phyloP scores from a whole-genome alignment of 1,140 invertebrate genomes.

The Zaprionus kolodkinae region DNA sequence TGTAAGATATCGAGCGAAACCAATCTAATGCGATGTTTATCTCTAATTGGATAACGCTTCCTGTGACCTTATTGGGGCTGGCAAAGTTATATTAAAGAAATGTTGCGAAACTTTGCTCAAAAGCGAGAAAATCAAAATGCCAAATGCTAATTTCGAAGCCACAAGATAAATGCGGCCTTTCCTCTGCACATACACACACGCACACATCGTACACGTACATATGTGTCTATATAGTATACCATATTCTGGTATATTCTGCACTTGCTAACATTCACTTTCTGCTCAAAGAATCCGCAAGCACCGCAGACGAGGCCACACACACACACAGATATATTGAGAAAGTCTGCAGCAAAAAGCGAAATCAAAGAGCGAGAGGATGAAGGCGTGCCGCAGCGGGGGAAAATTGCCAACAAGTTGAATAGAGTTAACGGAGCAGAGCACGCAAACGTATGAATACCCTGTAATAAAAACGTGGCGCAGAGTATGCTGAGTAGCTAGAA shows the following conservation, averaged over 20 bases:
- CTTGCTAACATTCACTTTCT: slow-evolving; percentile 48
- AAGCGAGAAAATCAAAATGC: slow-evolving; percentile 51
- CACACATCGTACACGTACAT: neutral
- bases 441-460: slow-evolving; percentile 51
- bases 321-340: slow-evolving; percentile 38
- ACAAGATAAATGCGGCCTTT: slow-evolving; percentile 47
- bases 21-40: slow-evolving; percentile 57
- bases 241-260: neutral
- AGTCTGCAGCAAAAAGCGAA: slow-evolving; percentile 57
- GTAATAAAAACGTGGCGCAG: neutral
- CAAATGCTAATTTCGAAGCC: slow-evolving; percentile 70
- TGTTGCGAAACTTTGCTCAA: slow-evolving; percentile 41
- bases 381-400: neutral
- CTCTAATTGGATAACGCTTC: slow-evolving; percentile 73
- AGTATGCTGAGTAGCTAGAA: slow-evolving; percentile 17
- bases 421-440: slow-evolving; percentile 50
- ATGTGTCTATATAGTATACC: slow-evolving; percentile 1
- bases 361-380: slow-evolving; percentile 30
- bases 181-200: neutral
- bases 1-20: slow-evolving; percentile 16
- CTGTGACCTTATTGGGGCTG: slow-evolving; percentile 53
- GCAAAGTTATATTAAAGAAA: slow-evolving; percentile 25
- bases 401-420: slow-evolving; percentile 65
- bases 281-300: slow-evolving; percentile 34
- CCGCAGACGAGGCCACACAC: slow-evolving; percentile 49